Percentiles rank a stretch among this genome's conserved stretches.
Conservation (phyloP, 2,113 vertebrate species). For the Chroicocephalus ridibundus region DNA sequence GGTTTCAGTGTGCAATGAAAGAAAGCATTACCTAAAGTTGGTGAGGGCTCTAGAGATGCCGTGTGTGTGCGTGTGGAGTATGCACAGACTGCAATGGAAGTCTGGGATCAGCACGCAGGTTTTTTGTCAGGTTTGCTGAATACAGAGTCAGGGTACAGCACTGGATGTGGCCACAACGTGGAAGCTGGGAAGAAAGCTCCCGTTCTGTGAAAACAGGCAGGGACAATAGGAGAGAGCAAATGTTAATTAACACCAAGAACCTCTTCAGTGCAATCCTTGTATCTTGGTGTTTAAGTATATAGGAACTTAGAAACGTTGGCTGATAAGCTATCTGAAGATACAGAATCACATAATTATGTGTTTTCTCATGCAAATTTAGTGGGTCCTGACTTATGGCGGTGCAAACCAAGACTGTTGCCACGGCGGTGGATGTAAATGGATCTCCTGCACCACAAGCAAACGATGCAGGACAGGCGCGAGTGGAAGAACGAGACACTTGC, state of each 20-base stretch:
- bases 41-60: neutral
- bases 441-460: neutral
- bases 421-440: neutral
- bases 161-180: neutral
- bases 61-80: neutral
- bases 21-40: neutral
- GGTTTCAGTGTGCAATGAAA: neutral
- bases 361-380: neutral
- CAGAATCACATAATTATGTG: neutral
- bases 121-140: neutral
- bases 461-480: neutral
- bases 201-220: neutral
- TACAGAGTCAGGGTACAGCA: neutral
- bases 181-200: neutral
- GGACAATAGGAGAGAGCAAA: neutral
- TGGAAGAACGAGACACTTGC: neutral
- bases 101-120: neutral
- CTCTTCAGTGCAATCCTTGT: neutral
- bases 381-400: neutral
- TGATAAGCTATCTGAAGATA: neutral
- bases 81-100: neutral
- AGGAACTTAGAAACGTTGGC: neutral
- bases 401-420: neutral
- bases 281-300: neutral
- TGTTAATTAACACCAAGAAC: neutral